phyloP scores from a whole-genome alignment of 2,888 invertebrate species.

The Drosophila paucipuncta region DNA sequence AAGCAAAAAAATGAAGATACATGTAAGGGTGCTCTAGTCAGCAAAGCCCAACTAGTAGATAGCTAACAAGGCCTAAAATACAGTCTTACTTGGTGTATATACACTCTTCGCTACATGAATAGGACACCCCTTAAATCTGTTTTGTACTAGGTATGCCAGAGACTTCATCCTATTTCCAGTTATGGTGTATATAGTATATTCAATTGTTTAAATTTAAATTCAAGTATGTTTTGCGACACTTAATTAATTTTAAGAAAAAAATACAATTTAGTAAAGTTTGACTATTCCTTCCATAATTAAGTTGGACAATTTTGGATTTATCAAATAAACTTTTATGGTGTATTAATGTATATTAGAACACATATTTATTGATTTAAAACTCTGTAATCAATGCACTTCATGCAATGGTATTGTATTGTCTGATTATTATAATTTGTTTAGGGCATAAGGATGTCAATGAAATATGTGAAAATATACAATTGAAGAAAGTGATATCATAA shows the following conservation, averaged over 20 bases:
- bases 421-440: background rate
- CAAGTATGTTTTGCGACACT: background rate
- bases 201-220: background rate
- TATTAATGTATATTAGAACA: background rate
- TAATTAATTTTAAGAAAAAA: fast-evolving
- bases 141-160: background rate
- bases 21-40: background rate
- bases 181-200: background rate
- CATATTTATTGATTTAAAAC: background rate
- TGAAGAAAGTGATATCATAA: background rate
- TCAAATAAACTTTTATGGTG: background rate
- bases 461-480: background rate
- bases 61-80: constrained; percentile 13
- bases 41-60: background rate
- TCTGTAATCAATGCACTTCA: background rate
- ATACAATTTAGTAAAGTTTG: background rate
- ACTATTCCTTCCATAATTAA: background rate
- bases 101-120: background rate
- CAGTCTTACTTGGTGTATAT: background rate
- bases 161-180: background rate
- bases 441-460: background rate
- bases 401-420: background rate
- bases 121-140: background rate
- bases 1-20: constrained; percentile 26
- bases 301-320: background rate